Conservation (phyloP, 2,888 invertebrate species). For the Neoascia interrupta region DNA sequence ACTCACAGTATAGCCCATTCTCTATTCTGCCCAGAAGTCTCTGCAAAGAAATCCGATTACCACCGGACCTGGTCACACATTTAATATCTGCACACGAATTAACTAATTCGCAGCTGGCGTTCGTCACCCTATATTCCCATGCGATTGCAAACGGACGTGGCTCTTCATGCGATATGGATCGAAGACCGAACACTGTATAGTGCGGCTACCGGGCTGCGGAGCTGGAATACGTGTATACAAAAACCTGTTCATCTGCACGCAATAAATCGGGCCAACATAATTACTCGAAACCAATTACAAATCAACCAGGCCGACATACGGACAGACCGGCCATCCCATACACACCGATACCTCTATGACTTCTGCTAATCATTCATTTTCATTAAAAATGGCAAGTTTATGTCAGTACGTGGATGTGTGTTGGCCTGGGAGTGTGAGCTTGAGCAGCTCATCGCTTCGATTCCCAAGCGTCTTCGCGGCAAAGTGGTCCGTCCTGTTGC, state of each 20-base stretch:
- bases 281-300: conserved; percentile 66
- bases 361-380: not conserved
- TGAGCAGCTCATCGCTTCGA: conserved; percentile 48
- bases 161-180: conserved; percentile 67
- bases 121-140: conserved; percentile 44
- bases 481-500: conserved; percentile 62
- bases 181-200: conserved; percentile 37
- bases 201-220: conserved; percentile 7
- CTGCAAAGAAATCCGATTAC: conserved; percentile 14
- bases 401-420: conserved; percentile 10
- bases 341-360: not conserved
- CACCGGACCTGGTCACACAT: conserved; percentile 35
- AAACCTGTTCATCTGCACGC: conserved; percentile 68
- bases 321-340: conserved; percentile 14
- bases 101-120: conserved; percentile 41
- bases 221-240: not conserved
- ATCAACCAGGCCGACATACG: conserved; percentile 32
- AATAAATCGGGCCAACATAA: conserved; percentile 63
- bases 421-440: conserved; percentile 28
- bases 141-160: conserved; percentile 58
- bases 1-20: too few species aligned
- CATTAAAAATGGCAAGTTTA: conserved; percentile 54
- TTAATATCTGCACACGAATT: conserved; percentile 41
- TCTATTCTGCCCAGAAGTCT: too few species aligned
- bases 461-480: conserved; percentile 56